Evolutionary conservation across 2,888 invertebrate species (phyloP).

Genomic region (Conus canariensis): DNA sequence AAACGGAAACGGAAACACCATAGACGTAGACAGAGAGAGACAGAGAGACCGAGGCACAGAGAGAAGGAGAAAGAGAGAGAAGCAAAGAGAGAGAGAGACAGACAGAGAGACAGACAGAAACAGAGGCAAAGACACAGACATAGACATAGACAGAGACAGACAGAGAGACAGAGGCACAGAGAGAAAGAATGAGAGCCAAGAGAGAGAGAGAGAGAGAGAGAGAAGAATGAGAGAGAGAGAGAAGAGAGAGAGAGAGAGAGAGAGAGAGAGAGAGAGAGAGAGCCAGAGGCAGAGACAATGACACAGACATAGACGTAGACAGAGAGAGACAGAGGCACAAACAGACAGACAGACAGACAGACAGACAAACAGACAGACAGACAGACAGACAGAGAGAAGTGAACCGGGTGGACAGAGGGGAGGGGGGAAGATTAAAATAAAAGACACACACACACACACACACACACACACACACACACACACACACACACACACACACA

Average conservation of each 20-base stretch:
- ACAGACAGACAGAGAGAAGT: too few species aligned
- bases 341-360: background rate
- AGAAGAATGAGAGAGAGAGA: background rate
- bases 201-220: conserved; percentile 12
- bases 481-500: too few species aligned
- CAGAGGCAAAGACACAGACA: conserved; percentile 4
- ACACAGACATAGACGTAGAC: background rate
- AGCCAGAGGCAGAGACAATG: background rate
- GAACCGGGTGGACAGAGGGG: too few species aligned
- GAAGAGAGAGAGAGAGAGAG: conserved; percentile 28
- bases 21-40: background rate
- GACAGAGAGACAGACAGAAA: conserved; percentile 5
- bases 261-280: background rate
- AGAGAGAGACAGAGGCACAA: background rate
- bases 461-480: too few species aligned
- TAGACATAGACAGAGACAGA: background rate
- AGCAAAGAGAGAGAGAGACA: background rate
- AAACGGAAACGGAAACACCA: background rate
- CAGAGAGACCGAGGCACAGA: background rate
- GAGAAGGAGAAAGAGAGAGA: background rate
- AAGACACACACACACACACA: too few species aligned
- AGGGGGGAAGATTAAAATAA: too few species aligned
- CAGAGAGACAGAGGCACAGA: background rate
- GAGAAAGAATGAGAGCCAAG: background rate
- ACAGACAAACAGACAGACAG: background rate